Evolutionary conservation across 2,113 vertebrate species (phyloP).

Genomic region (Halichoerus grypus): DNA sequence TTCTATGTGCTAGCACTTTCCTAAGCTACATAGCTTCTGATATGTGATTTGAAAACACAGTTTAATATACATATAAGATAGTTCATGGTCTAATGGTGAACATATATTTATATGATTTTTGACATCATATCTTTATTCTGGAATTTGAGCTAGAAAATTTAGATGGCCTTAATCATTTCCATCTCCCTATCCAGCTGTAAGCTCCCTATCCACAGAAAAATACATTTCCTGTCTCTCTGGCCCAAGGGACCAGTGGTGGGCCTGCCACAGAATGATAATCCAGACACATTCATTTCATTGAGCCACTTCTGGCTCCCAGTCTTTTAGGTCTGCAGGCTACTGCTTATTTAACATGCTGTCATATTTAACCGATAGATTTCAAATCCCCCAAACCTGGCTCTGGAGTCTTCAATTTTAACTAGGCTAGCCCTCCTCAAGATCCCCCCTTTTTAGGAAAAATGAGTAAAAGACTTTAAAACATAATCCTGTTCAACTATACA

Average conservation of each 20-base stretch:
- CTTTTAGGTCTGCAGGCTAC: neutral
- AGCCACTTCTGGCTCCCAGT: neutral
- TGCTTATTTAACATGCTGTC: conserved; percentile 30
- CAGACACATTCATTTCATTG: neutral
- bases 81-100: neutral
- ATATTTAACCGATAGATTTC: conserved; percentile 12
- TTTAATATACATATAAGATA: neutral
- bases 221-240: neutral
- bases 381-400: neutral
- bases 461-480: conserved; percentile 6
- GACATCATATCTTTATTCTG: neutral
- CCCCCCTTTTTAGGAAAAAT: neutral
- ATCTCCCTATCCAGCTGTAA: neutral
- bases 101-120: neutral
- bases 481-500: conserved; percentile 5
- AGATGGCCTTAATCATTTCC: neutral
- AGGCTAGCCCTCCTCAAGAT: neutral
- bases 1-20: neutral
- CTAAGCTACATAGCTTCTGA: neutral
- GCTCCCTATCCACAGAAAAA: conserved; percentile 14
- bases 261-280: neutral
- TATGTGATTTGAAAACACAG: neutral
- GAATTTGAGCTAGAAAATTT: neutral
- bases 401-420: neutral
- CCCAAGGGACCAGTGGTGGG: neutral